Conservation (phyloP, 2,113 vertebrate species). For the Hippopotamus amphibius region DNA sequence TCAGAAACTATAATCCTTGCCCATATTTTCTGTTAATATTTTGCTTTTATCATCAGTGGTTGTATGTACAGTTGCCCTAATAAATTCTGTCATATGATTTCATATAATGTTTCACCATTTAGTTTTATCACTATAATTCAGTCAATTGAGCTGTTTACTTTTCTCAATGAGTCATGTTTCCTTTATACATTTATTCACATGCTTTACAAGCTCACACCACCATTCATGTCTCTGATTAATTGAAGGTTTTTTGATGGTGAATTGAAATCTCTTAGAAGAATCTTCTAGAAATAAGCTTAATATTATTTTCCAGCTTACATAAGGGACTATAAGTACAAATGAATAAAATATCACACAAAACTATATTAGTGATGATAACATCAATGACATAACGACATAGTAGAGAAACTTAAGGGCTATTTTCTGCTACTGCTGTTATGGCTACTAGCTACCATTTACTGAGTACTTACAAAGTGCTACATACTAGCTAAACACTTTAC, state of each 20-base stretch:
- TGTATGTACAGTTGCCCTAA: background rate
- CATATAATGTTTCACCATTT: background rate
- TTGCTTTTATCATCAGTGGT: background rate
- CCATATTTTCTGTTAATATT: constrained; percentile 39
- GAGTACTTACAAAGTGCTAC: background rate
- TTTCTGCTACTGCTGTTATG: background rate
- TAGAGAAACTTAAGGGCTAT: background rate
- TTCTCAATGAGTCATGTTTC: background rate
- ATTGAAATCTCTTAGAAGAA: background rate
- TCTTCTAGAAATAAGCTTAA: background rate
- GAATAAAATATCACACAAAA: background rate
- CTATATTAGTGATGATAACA: background rate
- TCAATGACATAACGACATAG: background rate
- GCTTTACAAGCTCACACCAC: background rate
- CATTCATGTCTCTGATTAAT: background rate
- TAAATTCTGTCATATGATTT: background rate
- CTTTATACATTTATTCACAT: background rate
- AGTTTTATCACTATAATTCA: background rate
- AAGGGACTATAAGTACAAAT: background rate
- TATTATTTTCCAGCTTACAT: background rate
- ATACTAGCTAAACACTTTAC: background rate
- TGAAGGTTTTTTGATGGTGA: background rate
- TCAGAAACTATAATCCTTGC: background rate
- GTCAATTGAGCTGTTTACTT: background rate
- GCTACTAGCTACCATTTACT: background rate